phyloP scores from a whole-genome alignment of 2,113 vertebrate species.

The Falco punctatus region DNA sequence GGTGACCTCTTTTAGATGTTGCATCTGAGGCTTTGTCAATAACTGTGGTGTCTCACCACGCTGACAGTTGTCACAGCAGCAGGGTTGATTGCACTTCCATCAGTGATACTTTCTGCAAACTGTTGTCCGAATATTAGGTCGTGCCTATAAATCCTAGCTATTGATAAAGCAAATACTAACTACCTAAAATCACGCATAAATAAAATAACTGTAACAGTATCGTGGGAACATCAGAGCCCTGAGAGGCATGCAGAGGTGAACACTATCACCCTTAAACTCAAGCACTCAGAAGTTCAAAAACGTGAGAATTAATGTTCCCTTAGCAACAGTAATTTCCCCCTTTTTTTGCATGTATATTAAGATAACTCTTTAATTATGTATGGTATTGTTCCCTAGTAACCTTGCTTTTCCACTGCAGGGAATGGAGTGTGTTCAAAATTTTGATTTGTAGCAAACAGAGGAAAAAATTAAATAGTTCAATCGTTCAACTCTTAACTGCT shows the following conservation, averaged over 20 bases:
- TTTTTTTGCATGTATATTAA: neutral
- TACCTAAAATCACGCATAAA: neutral
- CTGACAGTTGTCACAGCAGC: neutral
- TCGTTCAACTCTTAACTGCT: neutral
- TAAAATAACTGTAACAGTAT: neutral
- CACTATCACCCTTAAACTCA: fast-evolving
- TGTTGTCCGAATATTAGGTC: neutral
- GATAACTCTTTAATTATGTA: neutral
- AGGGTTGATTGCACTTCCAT: neutral
- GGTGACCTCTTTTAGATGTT: neutral
- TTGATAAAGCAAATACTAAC: neutral
- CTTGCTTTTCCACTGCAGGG: neutral
- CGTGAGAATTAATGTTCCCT: neutral
- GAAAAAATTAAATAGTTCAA: neutral
- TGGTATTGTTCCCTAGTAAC: neutral
- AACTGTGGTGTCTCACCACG: neutral
- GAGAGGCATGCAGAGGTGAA: fast-evolving
- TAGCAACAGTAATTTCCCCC: neutral
- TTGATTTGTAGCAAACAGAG: neutral
- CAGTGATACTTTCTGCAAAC: neutral
- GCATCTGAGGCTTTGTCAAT: neutral
- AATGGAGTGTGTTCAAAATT: neutral
- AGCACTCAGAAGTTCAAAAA: neutral
- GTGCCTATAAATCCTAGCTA: neutral
- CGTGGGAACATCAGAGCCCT: fast-evolving